These are phyloP conservation scores for Peromyscus leucopus DNA, from an alignment of 2,113 vertebrate species.

Conservation along the genomic window DNA sequence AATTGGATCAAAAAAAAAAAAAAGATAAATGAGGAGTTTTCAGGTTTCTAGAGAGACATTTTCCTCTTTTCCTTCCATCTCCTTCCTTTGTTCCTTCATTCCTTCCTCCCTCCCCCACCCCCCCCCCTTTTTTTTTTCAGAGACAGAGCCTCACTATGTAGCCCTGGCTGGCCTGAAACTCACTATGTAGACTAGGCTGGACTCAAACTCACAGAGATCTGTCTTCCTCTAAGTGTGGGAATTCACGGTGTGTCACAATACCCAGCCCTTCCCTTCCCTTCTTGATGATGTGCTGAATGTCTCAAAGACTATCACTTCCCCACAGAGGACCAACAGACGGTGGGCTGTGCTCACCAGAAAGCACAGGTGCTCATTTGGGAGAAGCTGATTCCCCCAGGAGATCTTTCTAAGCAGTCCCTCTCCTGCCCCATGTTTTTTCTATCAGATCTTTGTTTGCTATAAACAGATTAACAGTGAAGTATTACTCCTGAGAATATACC, in stretches of 20 bases:
- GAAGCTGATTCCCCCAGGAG: not conserved
- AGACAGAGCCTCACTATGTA: not conserved
- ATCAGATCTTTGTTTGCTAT: not conserved
- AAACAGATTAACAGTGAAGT: not conserved
- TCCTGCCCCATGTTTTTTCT: not conserved
- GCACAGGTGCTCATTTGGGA: not conserved
- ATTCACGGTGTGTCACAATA: not conserved
- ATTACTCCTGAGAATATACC: not conserved
- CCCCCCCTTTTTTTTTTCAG: accelerated
- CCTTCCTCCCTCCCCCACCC: not conserved
- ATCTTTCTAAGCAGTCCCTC: not conserved
- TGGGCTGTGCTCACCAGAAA: not conserved
- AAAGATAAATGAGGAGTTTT: not conserved
- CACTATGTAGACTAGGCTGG: not conserved
- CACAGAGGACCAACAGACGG: not conserved
- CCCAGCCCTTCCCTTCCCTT: not conserved
- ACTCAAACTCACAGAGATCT: not conserved
- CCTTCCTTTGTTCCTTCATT: no score
- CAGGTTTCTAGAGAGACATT: not conserved
- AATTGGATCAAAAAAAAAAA: not conserved
- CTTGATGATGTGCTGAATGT: not conserved
- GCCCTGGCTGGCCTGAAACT: not conserved
- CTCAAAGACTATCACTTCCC: not conserved
- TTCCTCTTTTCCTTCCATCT: not conserved
- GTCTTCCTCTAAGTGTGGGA: not conserved